phyloP scores from a whole-genome alignment of 2,113 vertebrate genomes.

The Pteronura brasiliensis region DNA sequence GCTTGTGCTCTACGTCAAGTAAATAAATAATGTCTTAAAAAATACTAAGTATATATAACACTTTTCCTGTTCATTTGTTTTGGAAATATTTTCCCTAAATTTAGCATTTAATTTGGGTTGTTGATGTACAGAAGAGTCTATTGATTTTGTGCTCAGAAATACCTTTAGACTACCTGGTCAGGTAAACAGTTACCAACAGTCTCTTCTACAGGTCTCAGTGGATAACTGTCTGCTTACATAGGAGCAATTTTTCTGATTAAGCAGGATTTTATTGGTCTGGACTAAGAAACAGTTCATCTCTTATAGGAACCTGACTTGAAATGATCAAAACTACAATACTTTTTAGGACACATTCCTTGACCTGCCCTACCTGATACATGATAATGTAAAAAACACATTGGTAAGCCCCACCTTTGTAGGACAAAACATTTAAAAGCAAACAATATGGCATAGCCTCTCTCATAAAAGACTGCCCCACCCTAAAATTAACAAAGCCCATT shows the following conservation, averaged over 20 bases:
- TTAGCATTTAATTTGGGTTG: constrained; percentile 8
- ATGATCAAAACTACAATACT: background rate
- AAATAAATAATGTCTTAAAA: background rate
- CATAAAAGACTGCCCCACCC: background rate
- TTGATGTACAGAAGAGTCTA: background rate
- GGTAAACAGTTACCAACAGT: background rate
- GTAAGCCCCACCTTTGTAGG: background rate
- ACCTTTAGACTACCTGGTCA: background rate
- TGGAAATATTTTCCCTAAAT: background rate
- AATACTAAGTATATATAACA: background rate
- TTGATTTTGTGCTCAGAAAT: constrained; percentile 42
- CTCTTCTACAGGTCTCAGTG: background rate
- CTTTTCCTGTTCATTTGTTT: constrained; percentile 17
- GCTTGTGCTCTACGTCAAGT: background rate
- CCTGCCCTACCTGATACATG: background rate
- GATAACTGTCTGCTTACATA: background rate
- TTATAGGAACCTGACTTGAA: background rate
- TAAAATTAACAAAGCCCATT: background rate
- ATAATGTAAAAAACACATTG: background rate
- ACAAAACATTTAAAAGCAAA: constrained; percentile 23
- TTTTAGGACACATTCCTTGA: background rate
- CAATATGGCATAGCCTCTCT: background rate
- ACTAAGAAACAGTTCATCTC: constrained; percentile 3
- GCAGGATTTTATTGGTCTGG: background rate
- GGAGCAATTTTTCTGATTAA: background rate